A percentile compares a stretch with the other conserved stretches of the same genome.
Conservation (phyloP, 2,888 invertebrate genomes). For the Copidosoma aretas region DNA sequence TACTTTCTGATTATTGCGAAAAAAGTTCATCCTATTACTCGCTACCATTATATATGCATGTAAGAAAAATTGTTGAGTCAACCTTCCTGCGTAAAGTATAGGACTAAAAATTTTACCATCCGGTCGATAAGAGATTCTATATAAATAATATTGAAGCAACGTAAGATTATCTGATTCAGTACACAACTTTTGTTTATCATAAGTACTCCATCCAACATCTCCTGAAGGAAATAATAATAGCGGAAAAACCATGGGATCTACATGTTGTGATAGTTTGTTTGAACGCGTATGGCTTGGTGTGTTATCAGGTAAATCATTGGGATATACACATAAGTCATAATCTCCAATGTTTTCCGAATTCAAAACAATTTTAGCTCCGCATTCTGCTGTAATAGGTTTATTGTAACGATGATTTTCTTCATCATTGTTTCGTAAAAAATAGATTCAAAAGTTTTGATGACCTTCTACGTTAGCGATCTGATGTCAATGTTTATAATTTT, state of each 20-base stretch:
- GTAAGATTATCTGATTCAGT: background rate
- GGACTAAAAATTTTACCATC: background rate
- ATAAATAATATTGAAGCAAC: constrained; percentile 20
- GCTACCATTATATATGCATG: constrained; percentile 5
- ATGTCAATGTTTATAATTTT: constrained; percentile 2
- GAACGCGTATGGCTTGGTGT: background rate
- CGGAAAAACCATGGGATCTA: constrained; percentile 30
- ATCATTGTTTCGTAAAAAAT: constrained; percentile 5
- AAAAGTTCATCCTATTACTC: constrained; percentile 13
- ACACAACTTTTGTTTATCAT: background rate
- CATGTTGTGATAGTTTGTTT: constrained; percentile 26
- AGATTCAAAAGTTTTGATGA: background rate
- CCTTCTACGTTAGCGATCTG: background rate
- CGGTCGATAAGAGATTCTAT: constrained; percentile 11
- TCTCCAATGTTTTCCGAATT: constrained; percentile 1
- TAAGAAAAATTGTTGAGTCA: constrained; percentile 5
- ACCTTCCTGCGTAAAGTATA: constrained; percentile 7
- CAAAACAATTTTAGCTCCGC: constrained; percentile 18
- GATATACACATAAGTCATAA: constrained; percentile 28
- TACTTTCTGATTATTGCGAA: background rate
- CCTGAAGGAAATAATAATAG: constrained; percentile 21
- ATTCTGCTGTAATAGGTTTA: too few species aligned
- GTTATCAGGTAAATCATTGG: background rate
- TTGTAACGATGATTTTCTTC: background rate
- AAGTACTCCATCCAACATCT: constrained; percentile 27